Evolutionary conservation across 2,888 invertebrate species (phyloP).

Genomic region (Mythimna ferrago): DNA sequence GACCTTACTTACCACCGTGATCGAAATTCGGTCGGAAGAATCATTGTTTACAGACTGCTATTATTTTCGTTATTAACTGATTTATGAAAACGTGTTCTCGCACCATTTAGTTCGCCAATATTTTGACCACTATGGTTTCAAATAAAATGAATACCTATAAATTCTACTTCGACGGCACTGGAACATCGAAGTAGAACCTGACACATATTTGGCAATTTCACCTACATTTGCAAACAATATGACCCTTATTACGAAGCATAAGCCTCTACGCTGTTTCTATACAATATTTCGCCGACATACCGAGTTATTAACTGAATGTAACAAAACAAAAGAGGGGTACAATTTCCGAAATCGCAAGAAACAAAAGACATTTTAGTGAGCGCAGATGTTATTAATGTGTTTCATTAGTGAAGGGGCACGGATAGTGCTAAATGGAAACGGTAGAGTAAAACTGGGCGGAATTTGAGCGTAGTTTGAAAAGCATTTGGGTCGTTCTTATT

Average conservation of each 20-base stretch:
- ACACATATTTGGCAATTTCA: conserved; percentile 39
- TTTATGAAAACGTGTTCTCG: background rate
- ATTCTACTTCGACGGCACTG: background rate
- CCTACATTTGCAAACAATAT: conserved; percentile 39
- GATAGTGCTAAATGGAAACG: conserved; percentile 66
- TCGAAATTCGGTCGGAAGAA: too few species aligned
- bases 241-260: conserved; percentile 38
- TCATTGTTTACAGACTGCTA: too few species aligned
- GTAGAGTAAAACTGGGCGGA: conserved; percentile 18
- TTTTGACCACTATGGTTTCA: background rate
- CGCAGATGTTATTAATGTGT: conserved; percentile 84
- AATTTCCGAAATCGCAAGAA: conserved; percentile 77
- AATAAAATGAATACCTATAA: background rate
- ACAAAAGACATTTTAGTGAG: conserved; percentile 81
- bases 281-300: conserved; percentile 53
- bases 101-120: background rate
- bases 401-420: conserved; percentile 75
- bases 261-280: conserved; percentile 35
- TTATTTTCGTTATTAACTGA: too few species aligned
- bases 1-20: too few species aligned
- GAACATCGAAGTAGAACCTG: conserved; percentile 25
- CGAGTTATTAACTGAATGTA: conserved; percentile 65
- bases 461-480: conserved; percentile 42
- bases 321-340: conserved; percentile 67
- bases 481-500: background rate